Percentiles rank a stretch among this genome's conserved stretches.
Evolutionary conservation across 2,888 invertebrate genomes (phyloP).

Genomic region (Pilophorus perplexus): DNA sequence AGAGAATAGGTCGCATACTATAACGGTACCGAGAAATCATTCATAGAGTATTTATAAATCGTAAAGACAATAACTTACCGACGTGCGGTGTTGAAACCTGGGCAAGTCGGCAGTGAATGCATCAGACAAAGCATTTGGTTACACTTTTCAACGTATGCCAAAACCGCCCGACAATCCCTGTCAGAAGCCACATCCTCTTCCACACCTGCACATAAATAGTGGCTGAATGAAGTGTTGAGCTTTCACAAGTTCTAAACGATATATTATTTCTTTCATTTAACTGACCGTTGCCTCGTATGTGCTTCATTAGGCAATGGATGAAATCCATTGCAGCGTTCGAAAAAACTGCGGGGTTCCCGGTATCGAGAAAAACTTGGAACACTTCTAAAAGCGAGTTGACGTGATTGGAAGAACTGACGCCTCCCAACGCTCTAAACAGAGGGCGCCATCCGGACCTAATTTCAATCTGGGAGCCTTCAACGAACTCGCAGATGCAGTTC

Average conservation of each 20-base stretch:
- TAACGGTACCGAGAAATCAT: too few relatives aligned
- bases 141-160: slow-evolving; percentile 82
- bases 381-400: slow-evolving; percentile 80
- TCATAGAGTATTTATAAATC: too few relatives aligned
- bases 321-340: slow-evolving; percentile 93
- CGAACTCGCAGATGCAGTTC: slow-evolving; percentile 91
- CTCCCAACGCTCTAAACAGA: slow-evolving; percentile 87
- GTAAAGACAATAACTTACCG: too few relatives aligned
- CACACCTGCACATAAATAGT: slow-evolving; percentile 4
- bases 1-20: too few relatives aligned
- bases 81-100: slow-evolving; percentile 86
- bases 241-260: too few relatives aligned
- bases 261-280: too few relatives aligned
- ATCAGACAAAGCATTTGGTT: slow-evolving; percentile 84
- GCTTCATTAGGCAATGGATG: slow-evolving; percentile 80
- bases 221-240: too few relatives aligned
- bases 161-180: slow-evolving; percentile 71
- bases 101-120: slow-evolving; percentile 93
- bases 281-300: slow-evolving; percentile 62
- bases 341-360: slow-evolving; percentile 89
- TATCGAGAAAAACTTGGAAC: slow-evolving; percentile 87
- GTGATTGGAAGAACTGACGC: slow-evolving; percentile 67
- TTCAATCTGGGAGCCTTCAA: slow-evolving; percentile 89
- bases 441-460: slow-evolving; percentile 96
- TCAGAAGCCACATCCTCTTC: slow-evolving; percentile 54